Percentiles rank a stretch among this genome's conserved stretches.
phyloP scores from a whole-genome alignment of 35 echinoderm and acorn worm species.

The Lytechinus variegatus region DNA sequence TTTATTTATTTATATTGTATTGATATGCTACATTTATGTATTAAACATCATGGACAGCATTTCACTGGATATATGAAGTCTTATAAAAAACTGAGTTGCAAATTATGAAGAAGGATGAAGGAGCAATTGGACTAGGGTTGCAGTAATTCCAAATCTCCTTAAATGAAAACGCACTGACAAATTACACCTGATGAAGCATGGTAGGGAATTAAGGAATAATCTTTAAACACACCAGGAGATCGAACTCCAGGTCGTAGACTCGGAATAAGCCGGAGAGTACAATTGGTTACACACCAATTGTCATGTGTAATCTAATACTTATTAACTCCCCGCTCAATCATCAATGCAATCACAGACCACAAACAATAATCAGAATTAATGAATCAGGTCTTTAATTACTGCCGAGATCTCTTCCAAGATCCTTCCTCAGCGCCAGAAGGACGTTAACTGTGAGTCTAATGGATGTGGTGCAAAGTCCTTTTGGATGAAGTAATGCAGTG shows the following conservation, averaged over 20 bases:
- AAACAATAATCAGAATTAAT: not conserved
- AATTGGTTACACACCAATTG: slow-evolving; percentile 10
- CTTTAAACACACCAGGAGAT: not conserved
- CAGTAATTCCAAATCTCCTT: not conserved
- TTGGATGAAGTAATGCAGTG: not conserved
- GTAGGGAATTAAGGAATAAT: slow-evolving; percentile 4
- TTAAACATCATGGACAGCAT: too few relatives aligned
- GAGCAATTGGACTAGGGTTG: not conserved
- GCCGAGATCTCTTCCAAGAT: not conserved
- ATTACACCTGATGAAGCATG: not conserved
- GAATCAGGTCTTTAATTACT: slow-evolving; percentile 13
- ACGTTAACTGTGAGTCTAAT: too few relatives aligned
- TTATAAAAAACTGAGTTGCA: too few relatives aligned
- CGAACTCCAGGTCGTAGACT: not conserved
- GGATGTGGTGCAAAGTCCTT: too few relatives aligned
- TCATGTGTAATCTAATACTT: not conserved
- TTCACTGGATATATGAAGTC: too few relatives aligned
- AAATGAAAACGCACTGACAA: not conserved
- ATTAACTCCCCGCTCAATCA: not conserved
- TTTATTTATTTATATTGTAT: too few relatives aligned
- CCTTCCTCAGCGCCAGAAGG: too few relatives aligned
- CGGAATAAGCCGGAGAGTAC: not conserved
- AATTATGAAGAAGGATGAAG: not conserved
- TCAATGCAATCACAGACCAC: not conserved
- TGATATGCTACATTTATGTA: too few relatives aligned